phyloP scores from a whole-genome alignment of 2,113 vertebrate species.

The Eolophus roseicapilla region DNA sequence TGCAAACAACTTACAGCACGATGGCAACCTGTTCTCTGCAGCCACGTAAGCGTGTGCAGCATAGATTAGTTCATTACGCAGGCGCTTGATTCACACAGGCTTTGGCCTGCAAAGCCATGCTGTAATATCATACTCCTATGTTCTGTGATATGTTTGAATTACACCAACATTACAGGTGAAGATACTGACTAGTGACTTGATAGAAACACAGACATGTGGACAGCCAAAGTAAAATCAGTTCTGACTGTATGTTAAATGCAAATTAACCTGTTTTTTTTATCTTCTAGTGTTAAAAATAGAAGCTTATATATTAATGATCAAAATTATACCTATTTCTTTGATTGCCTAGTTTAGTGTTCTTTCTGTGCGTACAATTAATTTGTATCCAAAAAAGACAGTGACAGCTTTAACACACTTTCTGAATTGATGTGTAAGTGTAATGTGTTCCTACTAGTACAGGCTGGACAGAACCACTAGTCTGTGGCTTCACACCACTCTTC shows the following conservation, averaged over 20 bases:
- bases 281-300: neutral
- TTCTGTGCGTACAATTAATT: neutral
- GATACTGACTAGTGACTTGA: neutral
- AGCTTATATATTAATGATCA: neutral
- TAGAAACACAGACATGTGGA: neutral
- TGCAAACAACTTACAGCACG: neutral
- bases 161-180: neutral
- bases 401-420: neutral
- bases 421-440: neutral
- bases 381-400: neutral
- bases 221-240: neutral
- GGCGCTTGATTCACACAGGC: neutral
- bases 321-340: neutral
- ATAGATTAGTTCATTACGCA: rapidly evolving
- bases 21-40: neutral
- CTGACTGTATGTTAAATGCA: neutral
- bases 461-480: neutral
- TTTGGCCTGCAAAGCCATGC: neutral
- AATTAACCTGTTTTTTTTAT: neutral
- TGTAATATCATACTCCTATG: neutral
- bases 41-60: neutral
- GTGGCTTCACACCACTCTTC: neutral
- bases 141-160: neutral
- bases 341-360: neutral
- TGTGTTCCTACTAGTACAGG: neutral